A percentile compares a stretch with the other conserved stretches of the same genome.
These are phyloP conservation scores for Ectemnius cavifrons DNA, from an alignment of 2,888 invertebrate species.

Conservation along the genomic window DNA sequence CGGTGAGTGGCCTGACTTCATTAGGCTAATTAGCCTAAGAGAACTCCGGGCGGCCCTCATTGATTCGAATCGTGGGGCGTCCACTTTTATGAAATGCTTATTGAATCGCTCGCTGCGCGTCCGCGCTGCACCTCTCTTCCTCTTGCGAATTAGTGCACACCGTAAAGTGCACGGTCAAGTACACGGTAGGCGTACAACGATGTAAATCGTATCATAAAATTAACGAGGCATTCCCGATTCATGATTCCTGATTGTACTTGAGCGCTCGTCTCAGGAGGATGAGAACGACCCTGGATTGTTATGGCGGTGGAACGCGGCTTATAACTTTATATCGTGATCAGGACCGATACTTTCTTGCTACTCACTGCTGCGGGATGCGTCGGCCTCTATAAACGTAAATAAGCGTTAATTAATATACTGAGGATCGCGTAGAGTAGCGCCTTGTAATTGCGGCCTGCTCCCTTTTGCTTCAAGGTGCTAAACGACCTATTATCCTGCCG, in stretches of 20 bases:
- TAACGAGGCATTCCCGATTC: constrained; percentile 27
- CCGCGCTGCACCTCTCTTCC: constrained; percentile 14
- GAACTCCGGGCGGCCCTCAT: no score
- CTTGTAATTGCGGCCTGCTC: neutral
- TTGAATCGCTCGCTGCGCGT: neutral
- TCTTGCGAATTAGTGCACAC: no score
- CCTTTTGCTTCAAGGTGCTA: neutral
- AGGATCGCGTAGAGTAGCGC: neutral
- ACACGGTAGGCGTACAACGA: constrained; percentile 32
- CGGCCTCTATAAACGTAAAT: neutral
- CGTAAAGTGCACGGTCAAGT: constrained; percentile 1
- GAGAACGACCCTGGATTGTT: neutral
- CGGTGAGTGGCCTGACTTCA: no score
- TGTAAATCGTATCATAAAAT: constrained; percentile 44
- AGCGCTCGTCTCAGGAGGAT: neutral
- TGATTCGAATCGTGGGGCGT: no score
- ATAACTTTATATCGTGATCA: constrained; percentile 6
- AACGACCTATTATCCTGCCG: constrained; percentile 2
- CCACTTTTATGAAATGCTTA: constrained; percentile 25
- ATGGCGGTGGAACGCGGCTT: neutral
- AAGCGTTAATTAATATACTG: constrained; percentile 1
- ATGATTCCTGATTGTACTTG: neutral
- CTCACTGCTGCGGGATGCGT: neutral
- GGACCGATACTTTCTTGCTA: neutral
- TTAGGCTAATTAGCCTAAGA: no score